Evolutionary conservation across 2,888 invertebrate genomes (phyloP).

Genomic region (Lithophane socia): DNA sequence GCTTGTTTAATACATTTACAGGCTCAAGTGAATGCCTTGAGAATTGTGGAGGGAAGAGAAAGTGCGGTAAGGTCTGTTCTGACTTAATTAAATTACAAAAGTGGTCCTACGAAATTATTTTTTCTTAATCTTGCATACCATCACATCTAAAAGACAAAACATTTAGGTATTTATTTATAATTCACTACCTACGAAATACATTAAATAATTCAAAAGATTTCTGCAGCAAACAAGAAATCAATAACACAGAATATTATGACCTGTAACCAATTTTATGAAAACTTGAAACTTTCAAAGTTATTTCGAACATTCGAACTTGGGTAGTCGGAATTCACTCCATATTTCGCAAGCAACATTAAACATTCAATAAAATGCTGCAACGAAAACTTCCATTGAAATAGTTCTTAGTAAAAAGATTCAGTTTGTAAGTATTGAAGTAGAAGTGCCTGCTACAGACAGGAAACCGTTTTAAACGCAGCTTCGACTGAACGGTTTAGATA

Average conservation of each 20-base stretch:
- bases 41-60: not conserved
- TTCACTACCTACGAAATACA: not conserved
- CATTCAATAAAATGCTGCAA: conserved; percentile 67
- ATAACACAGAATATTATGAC: not conserved
- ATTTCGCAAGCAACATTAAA: conserved; percentile 65
- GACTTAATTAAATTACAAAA: not conserved
- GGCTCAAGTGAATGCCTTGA: conserved; percentile 4
- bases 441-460: conserved; percentile 71
- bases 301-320: conserved; percentile 44
- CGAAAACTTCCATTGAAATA: conserved; percentile 63
- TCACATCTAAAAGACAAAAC: not conserved
- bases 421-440: conserved; percentile 74
- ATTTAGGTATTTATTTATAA: not conserved
- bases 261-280: conserved; percentile 5
- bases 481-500: conserved; percentile 32
- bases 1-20: conserved; percentile 37
- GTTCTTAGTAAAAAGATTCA: conserved; percentile 72
- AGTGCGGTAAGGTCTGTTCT: not conserved
- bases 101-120: not conserved
- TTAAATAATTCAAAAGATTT: not conserved
- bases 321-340: conserved; percentile 51
- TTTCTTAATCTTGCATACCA: not conserved
- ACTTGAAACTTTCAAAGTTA: conserved; percentile 30
- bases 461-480: conserved; percentile 56
- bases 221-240: conserved; percentile 17